Conservation (phyloP, 2,888 invertebrate species). For the Escarpia spicata region DNA sequence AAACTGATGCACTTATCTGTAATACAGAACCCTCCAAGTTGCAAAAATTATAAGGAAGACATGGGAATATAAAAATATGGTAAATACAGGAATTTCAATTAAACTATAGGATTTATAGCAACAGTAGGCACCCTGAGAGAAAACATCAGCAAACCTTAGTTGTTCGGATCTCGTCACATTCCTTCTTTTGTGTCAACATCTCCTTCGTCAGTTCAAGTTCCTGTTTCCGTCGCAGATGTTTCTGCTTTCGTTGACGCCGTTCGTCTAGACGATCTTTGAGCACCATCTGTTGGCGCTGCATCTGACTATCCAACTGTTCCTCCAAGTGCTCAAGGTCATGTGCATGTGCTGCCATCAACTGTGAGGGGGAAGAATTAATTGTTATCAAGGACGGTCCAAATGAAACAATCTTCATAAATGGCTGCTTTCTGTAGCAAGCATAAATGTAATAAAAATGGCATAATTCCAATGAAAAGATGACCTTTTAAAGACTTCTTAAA, state of each 20-base stretch:
- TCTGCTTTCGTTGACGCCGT: conserved; percentile 50
- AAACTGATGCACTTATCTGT: no score
- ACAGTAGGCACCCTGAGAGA: background rate
- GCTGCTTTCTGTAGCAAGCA: background rate
- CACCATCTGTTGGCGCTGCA: conserved; percentile 49
- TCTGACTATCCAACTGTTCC: conserved; percentile 53
- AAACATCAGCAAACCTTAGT: background rate
- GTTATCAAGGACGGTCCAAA: background rate
- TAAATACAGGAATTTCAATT: background rate
- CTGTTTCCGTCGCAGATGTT: conserved; percentile 56
- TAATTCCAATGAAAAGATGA: no score
- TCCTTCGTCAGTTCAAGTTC: conserved; percentile 59
- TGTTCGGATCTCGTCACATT: conserved; percentile 52
- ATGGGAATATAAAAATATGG: background rate
- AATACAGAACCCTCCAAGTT: no score
- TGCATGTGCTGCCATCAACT: conserved; percentile 60
- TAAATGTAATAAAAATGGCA: background rate
- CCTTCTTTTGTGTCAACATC: conserved; percentile 60
- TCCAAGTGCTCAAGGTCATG: conserved; percentile 54
- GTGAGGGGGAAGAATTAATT: conserved; percentile 21
- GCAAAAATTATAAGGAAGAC: no score
- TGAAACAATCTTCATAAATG: background rate
- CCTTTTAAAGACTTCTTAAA: no score
- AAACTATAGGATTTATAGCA: no score
- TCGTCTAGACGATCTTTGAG: conserved; percentile 54